Evolutionary conservation across 2,888 invertebrate genomes (phyloP).

Genomic region (Lissonota sp.): DNA sequence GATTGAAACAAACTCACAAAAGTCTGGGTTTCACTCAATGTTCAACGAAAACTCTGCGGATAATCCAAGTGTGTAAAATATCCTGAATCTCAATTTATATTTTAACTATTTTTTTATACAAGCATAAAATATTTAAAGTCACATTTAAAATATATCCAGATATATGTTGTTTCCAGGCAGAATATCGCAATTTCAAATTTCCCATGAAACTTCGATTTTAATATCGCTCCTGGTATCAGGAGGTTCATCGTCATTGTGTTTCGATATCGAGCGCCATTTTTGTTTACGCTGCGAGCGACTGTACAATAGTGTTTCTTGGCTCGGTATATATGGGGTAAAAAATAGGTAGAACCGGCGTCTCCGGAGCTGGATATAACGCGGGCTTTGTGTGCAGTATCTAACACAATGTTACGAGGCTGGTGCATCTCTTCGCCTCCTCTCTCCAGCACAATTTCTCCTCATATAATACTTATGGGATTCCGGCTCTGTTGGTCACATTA

Average conservation of each 20-base stretch:
- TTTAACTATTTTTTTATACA: too few relatives aligned
- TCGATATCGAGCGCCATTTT: slow-evolving; percentile 12
- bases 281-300: not conserved
- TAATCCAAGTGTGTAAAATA: too few relatives aligned
- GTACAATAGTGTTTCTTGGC: slow-evolving; percentile 41
- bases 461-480: slow-evolving; percentile 59
- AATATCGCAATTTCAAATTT: too few relatives aligned
- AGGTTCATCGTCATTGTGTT: not conserved
- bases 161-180: too few relatives aligned
- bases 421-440: slow-evolving; percentile 51
- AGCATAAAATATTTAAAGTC: too few relatives aligned
- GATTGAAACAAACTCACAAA: too few relatives aligned
- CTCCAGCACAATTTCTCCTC: slow-evolving; percentile 44
- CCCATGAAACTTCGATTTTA: too few relatives aligned
- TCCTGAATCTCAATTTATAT: too few relatives aligned
- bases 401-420: slow-evolving; percentile 65
- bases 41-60: too few relatives aligned
- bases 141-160: too few relatives aligned
- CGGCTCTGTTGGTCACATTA: slow-evolving; percentile 27
- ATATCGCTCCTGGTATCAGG: too few relatives aligned
- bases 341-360: slow-evolving; percentile 68
- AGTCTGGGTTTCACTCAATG: too few relatives aligned
- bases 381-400: slow-evolving; percentile 70
- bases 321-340: slow-evolving; percentile 45
- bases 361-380: slow-evolving; percentile 71